Evolutionary conservation across 1,140 invertebrate species (phyloP), one percentile per base, ranked within the genome.

Genomic region (Portunus trituberculatus): DNA sequence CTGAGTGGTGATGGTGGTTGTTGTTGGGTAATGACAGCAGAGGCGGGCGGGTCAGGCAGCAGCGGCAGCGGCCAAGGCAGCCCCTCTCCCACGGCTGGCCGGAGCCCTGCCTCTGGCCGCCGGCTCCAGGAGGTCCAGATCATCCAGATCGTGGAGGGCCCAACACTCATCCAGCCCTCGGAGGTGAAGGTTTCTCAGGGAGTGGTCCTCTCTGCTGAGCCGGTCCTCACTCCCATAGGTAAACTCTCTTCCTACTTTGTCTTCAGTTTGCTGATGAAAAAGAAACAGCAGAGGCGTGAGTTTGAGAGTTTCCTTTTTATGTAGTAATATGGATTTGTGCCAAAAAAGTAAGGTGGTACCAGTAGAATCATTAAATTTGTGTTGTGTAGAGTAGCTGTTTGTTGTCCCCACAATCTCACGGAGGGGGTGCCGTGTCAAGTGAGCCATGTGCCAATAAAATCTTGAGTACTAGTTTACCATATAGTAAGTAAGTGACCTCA

Each of bases 211-310:
- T 98, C 98, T 89, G 98, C 98, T 4, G 98, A 98, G 97, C 98
- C 98, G 95, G 98, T 98, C 96, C 97, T 98, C 95, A 98, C 98
- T 92, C 98, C 98, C 96, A 97, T 98, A 97, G 98, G 98, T 98
- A 98, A 96, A 93, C 91, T 59, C 94, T 86, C 93, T 76, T 90
- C 45, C 45, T 90, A 88, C 45, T 92, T 89, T 89, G 45, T 91
- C 90, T 91, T 91, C 90, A 93, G 46, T 93, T 52, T 87, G 91
- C 45, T 39, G 92, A 52, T 93, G 84, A 45, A 31, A 87, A 87
- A 93, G 83, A 93, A 93, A 87, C 82, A 87, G 82, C 92, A 52
- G 52, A 93, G 92, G 86, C 32, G 90, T 91, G 90, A 91, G 52
- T 76, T 91, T 91, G 67, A 91, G 52, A 59, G 89, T 91, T 91